phyloP scores from a whole-genome alignment of 2,797 vertebrate genomes.

The Phalloptychus januarius region DNA sequence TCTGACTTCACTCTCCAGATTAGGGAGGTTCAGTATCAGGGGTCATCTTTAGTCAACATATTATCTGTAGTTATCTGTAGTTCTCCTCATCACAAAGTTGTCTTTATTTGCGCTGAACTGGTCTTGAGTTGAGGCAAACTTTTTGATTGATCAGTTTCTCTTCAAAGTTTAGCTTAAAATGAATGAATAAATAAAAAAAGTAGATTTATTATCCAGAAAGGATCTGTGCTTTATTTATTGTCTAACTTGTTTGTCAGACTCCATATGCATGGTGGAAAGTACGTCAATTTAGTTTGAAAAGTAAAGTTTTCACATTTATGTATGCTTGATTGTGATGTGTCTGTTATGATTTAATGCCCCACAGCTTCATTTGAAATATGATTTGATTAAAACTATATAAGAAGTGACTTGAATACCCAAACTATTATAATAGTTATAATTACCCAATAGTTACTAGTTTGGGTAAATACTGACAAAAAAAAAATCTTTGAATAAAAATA shows the following conservation, averaged over 20 bases:
- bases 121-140: slow-evolving; percentile 14
- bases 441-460: neutral
- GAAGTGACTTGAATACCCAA: no score
- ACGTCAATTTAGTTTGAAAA: neutral
- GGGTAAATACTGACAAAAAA: neutral
- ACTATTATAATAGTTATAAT: no score
- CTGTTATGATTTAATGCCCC: neutral
- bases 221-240: no score
- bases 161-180: slow-evolving; percentile 4
- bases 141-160: slow-evolving; percentile 9
- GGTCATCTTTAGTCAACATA: neutral
- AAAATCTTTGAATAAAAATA: neutral
- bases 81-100: neutral
- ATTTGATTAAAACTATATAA: neutral
- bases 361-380: neutral
- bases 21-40: neutral
- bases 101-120: slow-evolving; percentile 10
- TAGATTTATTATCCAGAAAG: neutral
- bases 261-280: neutral
- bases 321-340: neutral
- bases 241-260: neutral
- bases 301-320: neutral
- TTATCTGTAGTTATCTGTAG: neutral
- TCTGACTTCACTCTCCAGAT: neutral
- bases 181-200: neutral